Evolutionary conservation across 2,888 invertebrate genomes (phyloP), one percentile per base, ranked within the genome.

Genomic region (Urechis unicinctus): DNA sequence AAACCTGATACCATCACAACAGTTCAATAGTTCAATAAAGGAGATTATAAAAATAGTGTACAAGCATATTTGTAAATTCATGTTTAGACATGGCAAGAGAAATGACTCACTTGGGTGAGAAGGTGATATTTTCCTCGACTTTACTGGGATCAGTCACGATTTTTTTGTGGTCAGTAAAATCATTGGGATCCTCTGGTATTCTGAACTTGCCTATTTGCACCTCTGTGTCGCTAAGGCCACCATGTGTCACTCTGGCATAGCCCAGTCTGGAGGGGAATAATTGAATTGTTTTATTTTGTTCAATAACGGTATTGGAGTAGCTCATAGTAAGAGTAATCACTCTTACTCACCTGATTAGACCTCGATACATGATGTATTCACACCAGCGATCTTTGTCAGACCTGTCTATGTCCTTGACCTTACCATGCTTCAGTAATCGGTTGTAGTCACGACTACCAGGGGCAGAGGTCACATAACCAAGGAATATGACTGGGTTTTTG

Each of bases 401-500:
- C 1, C 61, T 58, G 60, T 78, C 78, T 52, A 78, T 78, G 63
- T 78, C 78, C 45, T 71, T 70, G 25, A 75, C 67, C 31, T 67
- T 61, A 3, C 78, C 78, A 31, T 54, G 29, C 6, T 61, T 60
- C 1, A 69, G 62, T 42, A 78, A 62, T 47, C 66, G 59, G 1
- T 52, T 17, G 61, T 78, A 78, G 55, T 78, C 76, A 2, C 68
- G 61, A 54, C 74, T 75, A 4, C 64, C 63, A 2, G 78, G 78
- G n/a, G 63, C 57, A 0, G 78, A 78, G n/a, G 78, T 78, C 51
- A 78, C 73, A 61, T 78, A 78, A 3, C 78, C 78, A 52, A 78
- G 66, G 56, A 78, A 78, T 21, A 78, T 68, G 2, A 72, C 73
- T n/a, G 77, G 75, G 57, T 75, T 74, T 30, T 68, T 61, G 50